Evolutionary conservation across 30 jellyfish, hydroid and myxozoan genomes (phyloP).

Genomic region (Hydra vulgaris): DNA sequence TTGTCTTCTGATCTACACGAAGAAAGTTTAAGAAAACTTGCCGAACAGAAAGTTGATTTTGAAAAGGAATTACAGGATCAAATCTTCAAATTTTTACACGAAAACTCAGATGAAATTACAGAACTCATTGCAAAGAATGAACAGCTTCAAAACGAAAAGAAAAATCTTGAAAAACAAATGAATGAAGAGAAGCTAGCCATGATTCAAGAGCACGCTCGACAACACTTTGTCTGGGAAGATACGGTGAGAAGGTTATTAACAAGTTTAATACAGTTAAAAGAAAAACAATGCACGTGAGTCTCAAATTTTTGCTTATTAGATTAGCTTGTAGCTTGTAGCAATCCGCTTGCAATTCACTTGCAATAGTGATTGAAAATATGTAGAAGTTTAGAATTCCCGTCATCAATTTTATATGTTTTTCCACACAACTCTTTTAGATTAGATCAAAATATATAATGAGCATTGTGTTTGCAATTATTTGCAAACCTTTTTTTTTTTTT

Average conservation of each 20-base stretch:
- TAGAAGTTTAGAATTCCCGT: too few relatives aligned
- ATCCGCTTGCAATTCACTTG: too few relatives aligned
- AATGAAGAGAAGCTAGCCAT: slow-evolving; percentile 7
- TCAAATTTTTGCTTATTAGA: too few relatives aligned
- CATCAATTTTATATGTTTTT: too few relatives aligned
- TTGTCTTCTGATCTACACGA: slow-evolving; percentile 35
- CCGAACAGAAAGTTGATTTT: slow-evolving; percentile 64
- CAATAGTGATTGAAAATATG: too few relatives aligned
- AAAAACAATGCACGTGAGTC: slow-evolving; percentile 20
- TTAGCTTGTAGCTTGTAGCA: too few relatives aligned
- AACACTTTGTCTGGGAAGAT: slow-evolving; percentile 40
- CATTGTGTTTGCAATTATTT: too few relatives aligned
- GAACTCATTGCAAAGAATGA: slow-evolving; percentile 35
- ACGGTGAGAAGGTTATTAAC: slow-evolving; percentile 54
- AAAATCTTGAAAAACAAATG: slow-evolving; percentile 12
- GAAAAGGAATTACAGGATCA: slow-evolving; percentile 44
- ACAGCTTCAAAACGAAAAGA: slow-evolving; percentile 30
- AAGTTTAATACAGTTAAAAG: slow-evolving; percentile 37
- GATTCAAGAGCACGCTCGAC: slow-evolving; percentile 28
- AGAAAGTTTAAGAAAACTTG: slow-evolving; percentile 46
- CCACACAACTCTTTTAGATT: too few relatives aligned
- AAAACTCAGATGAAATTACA: slow-evolving; percentile 23
- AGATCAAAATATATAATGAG: too few relatives aligned
- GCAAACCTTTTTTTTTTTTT: too few relatives aligned
- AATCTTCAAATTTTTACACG: slow-evolving; percentile 29